phyloP scores from a whole-genome alignment of 2,113 vertebrate species.

The Anolis carolinensis region DNA sequence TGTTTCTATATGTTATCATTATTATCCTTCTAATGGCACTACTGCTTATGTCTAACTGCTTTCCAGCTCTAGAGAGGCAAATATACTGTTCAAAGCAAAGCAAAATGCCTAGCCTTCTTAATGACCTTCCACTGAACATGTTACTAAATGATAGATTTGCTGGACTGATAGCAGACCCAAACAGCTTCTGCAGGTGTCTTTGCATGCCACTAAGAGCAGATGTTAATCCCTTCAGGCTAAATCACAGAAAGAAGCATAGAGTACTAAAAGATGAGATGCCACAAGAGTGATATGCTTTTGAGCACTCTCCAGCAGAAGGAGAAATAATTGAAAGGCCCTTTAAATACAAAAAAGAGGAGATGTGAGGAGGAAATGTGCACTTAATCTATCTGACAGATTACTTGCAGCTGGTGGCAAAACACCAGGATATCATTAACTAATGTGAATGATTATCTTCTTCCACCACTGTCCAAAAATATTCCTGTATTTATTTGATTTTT shows the following conservation, averaged over 20 bases:
- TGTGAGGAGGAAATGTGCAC: not conserved
- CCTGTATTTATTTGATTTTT: not conserved
- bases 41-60: constrained; percentile 15
- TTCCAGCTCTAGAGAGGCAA: constrained; percentile 52
- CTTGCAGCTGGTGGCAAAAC: constrained; percentile 7
- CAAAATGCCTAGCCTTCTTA: constrained; percentile 8
- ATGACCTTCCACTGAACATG: constrained; percentile 20
- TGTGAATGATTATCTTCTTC: constrained; percentile 7
- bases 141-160: constrained; percentile 28
- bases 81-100: constrained; percentile 30
- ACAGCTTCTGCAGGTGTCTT: constrained; percentile 37
- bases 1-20: constrained; percentile 34
- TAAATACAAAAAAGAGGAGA: constrained; percentile 1
- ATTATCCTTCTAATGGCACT: constrained; percentile 29
- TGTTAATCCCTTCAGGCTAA: not conserved
- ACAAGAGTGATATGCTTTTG: not conserved
- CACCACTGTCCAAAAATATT: not conserved
- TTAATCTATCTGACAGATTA: not conserved
- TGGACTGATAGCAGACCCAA: constrained; percentile 47
- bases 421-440: not conserved
- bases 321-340: not conserved
- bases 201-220: constrained; percentile 29
- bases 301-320: constrained; percentile 6
- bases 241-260: fast-evolving
- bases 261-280: not conserved